A percentile compares a stretch with the other conserved stretches of the same genome.
Evolutionary conservation across 2,113 vertebrate species (phyloP).

Genomic region (Strigops habroptila): DNA sequence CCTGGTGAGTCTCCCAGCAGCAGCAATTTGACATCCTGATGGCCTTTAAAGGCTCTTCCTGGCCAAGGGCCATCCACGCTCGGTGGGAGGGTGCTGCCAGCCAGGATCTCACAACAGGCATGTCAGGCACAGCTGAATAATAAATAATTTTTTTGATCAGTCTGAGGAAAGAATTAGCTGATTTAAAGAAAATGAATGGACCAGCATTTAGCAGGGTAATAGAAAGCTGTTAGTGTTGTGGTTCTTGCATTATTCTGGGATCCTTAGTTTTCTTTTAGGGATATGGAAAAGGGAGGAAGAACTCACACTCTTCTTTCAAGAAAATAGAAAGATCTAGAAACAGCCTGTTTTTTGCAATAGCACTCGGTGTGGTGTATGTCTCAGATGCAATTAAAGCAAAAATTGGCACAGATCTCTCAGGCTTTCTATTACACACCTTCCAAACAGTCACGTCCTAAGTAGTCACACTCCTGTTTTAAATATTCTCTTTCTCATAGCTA

Average conservation of each 20-base stretch:
- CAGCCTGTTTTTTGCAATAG: background rate
- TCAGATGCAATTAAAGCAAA: background rate
- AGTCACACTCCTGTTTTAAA: background rate
- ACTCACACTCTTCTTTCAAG: rapidly evolving
- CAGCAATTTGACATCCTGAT: rapidly evolving
- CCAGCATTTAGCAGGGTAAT: background rate
- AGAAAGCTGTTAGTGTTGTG: background rate
- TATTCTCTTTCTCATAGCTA: background rate
- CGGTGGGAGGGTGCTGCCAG: background rate
- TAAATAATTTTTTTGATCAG: background rate
- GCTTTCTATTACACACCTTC: background rate
- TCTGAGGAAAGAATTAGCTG: background rate
- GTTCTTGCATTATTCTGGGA: background rate
- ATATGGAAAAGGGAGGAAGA: background rate
- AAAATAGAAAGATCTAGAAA: background rate
- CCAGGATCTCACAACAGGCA: background rate
- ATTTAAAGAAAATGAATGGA: background rate
- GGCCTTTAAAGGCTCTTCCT: background rate
- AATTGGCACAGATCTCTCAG: background rate
- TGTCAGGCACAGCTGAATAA: rapidly evolving
- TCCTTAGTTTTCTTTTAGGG: background rate
- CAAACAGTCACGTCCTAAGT: background rate
- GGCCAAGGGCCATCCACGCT: background rate
- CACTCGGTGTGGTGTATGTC: rapidly evolving
- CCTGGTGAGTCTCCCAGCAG: too few relatives aligned